Evolutionary conservation across 2,797 vertebrate species (phyloP).

Genomic region (Falco biarmicus): DNA sequence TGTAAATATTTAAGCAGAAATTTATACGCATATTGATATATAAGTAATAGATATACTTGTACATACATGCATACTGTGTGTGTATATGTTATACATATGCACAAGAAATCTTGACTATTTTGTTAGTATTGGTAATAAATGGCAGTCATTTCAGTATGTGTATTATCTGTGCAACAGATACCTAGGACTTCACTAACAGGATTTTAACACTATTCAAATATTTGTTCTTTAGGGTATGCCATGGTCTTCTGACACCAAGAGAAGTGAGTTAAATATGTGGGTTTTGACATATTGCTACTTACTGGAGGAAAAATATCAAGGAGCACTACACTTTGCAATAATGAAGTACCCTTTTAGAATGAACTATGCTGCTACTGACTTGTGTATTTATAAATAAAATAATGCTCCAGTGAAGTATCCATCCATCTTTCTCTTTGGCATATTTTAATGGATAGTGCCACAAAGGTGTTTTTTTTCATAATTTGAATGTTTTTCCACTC

Average conservation of each 20-base stretch:
- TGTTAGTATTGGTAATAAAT: conserved; percentile 15
- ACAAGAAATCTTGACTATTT: conserved; percentile 3
- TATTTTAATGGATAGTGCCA: conserved; percentile 4
- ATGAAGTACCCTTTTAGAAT: conserved; percentile 39
- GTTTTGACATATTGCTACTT: conserved; percentile 25
- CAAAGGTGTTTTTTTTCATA: neutral
- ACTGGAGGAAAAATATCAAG: conserved; percentile 21
- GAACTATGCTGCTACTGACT: conserved; percentile 16
- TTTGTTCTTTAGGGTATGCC: conserved; percentile 37
- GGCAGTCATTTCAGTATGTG: conserved; percentile 15
- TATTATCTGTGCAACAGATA: conserved; percentile 19
- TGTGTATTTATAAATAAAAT: conserved; percentile 54
- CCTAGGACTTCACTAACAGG: neutral
- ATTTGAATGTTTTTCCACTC: neutral
- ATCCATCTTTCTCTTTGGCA: conserved; percentile 11
- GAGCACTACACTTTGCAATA: conserved; percentile 43
- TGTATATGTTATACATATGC: neutral
- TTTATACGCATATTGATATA: conserved; percentile 34
- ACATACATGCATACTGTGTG: neutral
- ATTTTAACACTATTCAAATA: conserved; percentile 37
- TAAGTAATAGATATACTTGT: conserved; percentile 19
- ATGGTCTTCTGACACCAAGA: conserved; percentile 33
- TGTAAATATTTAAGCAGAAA: conserved; percentile 35
- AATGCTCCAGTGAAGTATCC: conserved; percentile 6
- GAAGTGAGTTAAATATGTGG: conserved; percentile 20